These are phyloP conservation scores for Taeniopygia guttata DNA, from an alignment of 2,797 vertebrate species.

Conservation along the genomic window DNA sequence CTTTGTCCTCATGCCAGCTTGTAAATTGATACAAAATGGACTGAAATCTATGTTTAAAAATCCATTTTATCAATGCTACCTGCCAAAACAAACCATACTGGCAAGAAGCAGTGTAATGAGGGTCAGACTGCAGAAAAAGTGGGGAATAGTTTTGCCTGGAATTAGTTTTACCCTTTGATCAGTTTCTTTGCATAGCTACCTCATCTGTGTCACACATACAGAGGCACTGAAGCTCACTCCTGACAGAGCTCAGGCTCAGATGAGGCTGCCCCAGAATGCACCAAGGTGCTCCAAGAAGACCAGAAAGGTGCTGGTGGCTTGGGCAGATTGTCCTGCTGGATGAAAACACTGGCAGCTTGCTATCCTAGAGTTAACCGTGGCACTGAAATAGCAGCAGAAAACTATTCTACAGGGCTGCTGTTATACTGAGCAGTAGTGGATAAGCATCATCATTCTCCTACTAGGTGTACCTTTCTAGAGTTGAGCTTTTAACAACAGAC, in stretches of 20 bases:
- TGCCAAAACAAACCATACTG: neutral
- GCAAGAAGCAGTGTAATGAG: neutral
- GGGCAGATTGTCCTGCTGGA: neutral
- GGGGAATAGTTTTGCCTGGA: neutral
- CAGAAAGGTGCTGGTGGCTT: neutral
- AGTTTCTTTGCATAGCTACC: neutral
- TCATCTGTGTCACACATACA: neutral
- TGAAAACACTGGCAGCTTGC: neutral
- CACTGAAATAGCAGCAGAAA: neutral
- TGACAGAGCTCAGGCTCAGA: neutral
- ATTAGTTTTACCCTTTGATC: neutral
- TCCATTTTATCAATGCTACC: neutral
- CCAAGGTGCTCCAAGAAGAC: neutral
- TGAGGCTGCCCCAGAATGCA: neutral
- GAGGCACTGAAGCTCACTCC: neutral
- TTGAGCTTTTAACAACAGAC: slow-evolving; percentile 59
- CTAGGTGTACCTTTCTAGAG: slow-evolving; percentile 74
- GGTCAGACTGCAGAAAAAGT: neutral
- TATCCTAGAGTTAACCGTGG: neutral
- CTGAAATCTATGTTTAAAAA: neutral
- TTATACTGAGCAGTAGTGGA: slow-evolving; percentile 39
- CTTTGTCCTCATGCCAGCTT: neutral
- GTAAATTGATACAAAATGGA: neutral
- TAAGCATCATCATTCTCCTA: slow-evolving; percentile 61
- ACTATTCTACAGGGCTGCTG: neutral